These are phyloP conservation scores for Bucorvus abyssinicus DNA, from an alignment of 2,797 vertebrate genomes.

Conservation along the genomic window DNA sequence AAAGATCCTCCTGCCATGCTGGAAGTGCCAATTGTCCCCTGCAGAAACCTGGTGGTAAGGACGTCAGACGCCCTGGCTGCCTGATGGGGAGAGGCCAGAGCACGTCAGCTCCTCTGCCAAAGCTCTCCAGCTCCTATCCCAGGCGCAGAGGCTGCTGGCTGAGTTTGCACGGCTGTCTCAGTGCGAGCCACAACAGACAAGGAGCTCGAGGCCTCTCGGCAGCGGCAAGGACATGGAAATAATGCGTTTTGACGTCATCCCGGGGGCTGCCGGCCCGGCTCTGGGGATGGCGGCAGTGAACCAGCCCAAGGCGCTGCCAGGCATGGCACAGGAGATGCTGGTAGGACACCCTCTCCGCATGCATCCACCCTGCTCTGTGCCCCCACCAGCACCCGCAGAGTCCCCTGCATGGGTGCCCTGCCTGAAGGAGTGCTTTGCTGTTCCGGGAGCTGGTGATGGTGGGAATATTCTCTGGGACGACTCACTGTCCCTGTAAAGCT, in stretches of 20 bases:
- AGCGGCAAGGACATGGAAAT: background rate
- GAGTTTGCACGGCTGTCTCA: background rate
- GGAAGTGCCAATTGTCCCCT: background rate
- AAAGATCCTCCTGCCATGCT: background rate
- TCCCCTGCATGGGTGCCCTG: background rate
- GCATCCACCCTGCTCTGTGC: background rate
- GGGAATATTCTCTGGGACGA: background rate
- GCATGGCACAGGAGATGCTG: background rate
- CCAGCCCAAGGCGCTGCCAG: background rate
- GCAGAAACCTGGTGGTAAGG: background rate
- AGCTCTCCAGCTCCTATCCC: background rate
- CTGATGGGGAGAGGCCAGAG: background rate
- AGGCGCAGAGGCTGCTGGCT: background rate
- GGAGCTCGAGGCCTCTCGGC: background rate
- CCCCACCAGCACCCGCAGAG: background rate
- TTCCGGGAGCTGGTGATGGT: background rate
- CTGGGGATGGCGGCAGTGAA: background rate
- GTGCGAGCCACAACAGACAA: background rate
- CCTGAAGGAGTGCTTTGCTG: background rate
- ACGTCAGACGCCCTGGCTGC: background rate
- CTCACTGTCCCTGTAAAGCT: background rate
- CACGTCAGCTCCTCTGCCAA: background rate
- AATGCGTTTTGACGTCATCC: background rate
- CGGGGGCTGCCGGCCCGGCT: background rate
- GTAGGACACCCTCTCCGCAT: accelerated